Conservation (phyloP, 1,140 invertebrate species). For the Zeugodacus cucurbitae region DNA sequence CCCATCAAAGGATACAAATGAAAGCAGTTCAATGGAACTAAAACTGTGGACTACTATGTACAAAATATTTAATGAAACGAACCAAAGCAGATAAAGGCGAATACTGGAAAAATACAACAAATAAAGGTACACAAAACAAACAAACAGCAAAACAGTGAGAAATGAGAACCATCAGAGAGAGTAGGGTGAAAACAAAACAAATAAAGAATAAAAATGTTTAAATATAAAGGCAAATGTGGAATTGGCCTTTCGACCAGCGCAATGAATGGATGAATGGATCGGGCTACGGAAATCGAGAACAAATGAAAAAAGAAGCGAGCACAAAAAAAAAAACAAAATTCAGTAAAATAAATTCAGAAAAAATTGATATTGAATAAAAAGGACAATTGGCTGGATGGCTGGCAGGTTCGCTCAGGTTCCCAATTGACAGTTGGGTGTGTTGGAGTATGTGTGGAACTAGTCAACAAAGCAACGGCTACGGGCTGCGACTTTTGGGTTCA, state of each 20-base stretch:
- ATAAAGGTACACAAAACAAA: not conserved
- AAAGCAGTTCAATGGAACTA: constrained; percentile 13
- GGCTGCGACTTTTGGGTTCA: not conserved
- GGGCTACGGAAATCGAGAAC: constrained; percentile 16
- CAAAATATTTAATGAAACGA: constrained; percentile 27
- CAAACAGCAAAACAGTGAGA: not conserved
- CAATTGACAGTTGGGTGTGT: not conserved
- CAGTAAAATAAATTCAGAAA: not conserved
- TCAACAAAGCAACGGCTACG: not conserved
- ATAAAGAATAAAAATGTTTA: constrained; percentile 15
- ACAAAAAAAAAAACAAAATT: not conserved
- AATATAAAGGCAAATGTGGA: constrained; percentile 16
- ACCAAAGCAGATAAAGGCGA: not conserved
- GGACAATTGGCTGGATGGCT: constrained; percentile 28
- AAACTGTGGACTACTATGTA: not conserved
- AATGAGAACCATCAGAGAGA: not conserved
- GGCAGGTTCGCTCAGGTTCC: not conserved
- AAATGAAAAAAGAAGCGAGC: not conserved
- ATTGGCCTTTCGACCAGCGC: not conserved
- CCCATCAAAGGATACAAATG: not conserved
- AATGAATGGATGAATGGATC: constrained; percentile 29
- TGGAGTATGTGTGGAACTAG: not conserved
- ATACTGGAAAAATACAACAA: not conserved
- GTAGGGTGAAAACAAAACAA: not conserved
- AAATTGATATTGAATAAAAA: not conserved